Evolutionary conservation across 1,140 invertebrate species (phyloP).

Genomic region (Diachasma alloeum): DNA sequence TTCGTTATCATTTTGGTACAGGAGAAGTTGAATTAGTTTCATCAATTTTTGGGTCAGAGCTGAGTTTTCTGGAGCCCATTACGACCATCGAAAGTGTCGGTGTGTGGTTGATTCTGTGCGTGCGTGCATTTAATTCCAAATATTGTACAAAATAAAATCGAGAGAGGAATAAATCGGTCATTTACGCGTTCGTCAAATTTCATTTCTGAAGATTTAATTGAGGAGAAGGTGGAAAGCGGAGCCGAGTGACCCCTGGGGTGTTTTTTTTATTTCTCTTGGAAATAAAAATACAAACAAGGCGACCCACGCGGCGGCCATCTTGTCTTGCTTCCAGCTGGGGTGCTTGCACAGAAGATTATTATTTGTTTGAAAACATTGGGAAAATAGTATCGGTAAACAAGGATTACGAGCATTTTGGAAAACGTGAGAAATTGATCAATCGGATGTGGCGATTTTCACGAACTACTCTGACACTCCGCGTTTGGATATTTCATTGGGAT

Average conservation of each 20-base stretch:
- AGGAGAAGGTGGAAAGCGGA: too few species aligned
- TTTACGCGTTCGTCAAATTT: not conserved
- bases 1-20: not conserved
- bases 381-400: not conserved
- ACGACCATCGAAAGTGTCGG: not conserved
- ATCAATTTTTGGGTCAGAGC: not conserved
- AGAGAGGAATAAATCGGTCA: not conserved
- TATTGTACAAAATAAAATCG: not conserved
- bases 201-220: conserved; percentile 41
- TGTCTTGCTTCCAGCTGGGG: conserved; percentile 11
- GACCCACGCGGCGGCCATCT: conserved; percentile 21
- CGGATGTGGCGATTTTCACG: not conserved
- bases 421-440: not conserved
- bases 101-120: not conserved
- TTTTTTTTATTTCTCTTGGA: not conserved
- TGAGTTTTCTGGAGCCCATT: not conserved
- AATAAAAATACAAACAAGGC: not conserved
- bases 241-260: not conserved
- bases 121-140: not conserved
- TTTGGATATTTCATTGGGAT: not conserved
- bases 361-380: not conserved
- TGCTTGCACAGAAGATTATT: not conserved
- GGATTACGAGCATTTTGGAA: not conserved
- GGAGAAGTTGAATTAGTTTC: not conserved
- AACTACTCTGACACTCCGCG: not conserved